phyloP scores from a whole-genome alignment of 1,140 invertebrate genomes.

The Hypothenemus hampei region DNA sequence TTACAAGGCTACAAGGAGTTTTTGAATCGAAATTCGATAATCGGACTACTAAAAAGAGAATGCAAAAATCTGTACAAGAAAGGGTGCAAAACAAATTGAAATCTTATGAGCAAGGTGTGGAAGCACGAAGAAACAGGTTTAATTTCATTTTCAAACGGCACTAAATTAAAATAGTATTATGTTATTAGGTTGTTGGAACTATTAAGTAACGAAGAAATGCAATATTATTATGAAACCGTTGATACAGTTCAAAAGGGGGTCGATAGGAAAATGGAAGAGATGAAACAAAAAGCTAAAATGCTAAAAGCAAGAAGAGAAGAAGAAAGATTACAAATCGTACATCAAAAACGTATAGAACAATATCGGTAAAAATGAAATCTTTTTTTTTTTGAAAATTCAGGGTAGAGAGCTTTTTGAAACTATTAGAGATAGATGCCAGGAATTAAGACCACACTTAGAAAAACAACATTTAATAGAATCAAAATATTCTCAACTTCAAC shows the following conservation, averaged over 20 bases:
- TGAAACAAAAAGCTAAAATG: conserved; percentile 35
- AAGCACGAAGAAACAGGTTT: conserved; percentile 36
- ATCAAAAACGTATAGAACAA: conserved; percentile 42
- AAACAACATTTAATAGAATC: conserved; percentile 38
- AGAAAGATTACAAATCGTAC: conserved; percentile 39
- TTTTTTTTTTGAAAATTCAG: not conserved
- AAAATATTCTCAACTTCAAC: conserved; percentile 40
- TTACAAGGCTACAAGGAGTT: not conserved
- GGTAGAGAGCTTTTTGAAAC: conserved; percentile 1
- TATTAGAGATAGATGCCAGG: conserved; percentile 34
- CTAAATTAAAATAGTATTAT: conserved; percentile 1
- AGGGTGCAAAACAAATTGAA: conserved; percentile 32
- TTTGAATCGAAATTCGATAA: conserved; percentile 29
- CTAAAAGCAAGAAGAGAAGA: conserved; percentile 37
- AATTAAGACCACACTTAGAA: conserved; percentile 32
- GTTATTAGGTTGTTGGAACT: conserved; percentile 36
- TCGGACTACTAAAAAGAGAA: conserved; percentile 24
- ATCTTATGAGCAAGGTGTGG: conserved; percentile 36
- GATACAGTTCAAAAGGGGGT: conserved; percentile 37
- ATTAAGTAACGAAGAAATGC: conserved; percentile 36
- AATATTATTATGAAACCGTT: conserved; percentile 37
- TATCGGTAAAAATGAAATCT: conserved; percentile 31
- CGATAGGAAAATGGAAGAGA: conserved; percentile 35
- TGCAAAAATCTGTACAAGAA: conserved; percentile 29
- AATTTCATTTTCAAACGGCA: too few species aligned